Evolutionary conservation across 2,888 invertebrate species (phyloP).

Genomic region (Conops quadrifasciatus): DNA sequence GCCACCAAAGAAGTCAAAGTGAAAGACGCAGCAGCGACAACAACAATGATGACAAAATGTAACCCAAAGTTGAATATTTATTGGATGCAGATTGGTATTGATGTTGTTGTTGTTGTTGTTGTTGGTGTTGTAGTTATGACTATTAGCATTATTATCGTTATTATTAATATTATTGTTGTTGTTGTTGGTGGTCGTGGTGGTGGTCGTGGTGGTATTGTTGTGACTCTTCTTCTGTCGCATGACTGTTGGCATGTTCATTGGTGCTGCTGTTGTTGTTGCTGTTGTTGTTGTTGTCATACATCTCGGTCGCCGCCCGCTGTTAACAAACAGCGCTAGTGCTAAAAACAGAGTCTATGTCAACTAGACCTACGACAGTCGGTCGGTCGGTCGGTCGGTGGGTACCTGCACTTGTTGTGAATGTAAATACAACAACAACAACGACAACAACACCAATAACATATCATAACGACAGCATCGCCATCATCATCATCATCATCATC

Average conservation of each 20-base stretch:
- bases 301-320: constrained; percentile 8
- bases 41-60: constrained; percentile 35
- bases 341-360: constrained; percentile 18
- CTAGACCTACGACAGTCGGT: not conserved
- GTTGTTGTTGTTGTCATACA: constrained; percentile 18
- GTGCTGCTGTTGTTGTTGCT: constrained; percentile 29
- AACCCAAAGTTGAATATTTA: not conserved
- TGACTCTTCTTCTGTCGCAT: constrained; percentile 13
- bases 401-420: not conserved
- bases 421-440: constrained; percentile 17
- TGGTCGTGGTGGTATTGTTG: constrained; percentile 29
- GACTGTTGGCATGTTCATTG: constrained; percentile 9
- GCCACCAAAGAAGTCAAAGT: constrained; percentile 13
- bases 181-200: constrained; percentile 6
- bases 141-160: constrained; percentile 19
- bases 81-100: not conserved
- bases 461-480: constrained; percentile 5
- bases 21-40: constrained; percentile 9
- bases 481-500: constrained; percentile 42
- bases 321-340: not conserved
- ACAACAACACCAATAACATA: constrained; percentile 10
- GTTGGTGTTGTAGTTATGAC: constrained; percentile 26
- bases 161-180: constrained; percentile 12
- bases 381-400: not conserved
- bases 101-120: constrained; percentile 21